These are phyloP conservation scores for Stercorarius parasiticus DNA, from an alignment of 2,113 vertebrate genomes.

Conservation along the genomic window DNA sequence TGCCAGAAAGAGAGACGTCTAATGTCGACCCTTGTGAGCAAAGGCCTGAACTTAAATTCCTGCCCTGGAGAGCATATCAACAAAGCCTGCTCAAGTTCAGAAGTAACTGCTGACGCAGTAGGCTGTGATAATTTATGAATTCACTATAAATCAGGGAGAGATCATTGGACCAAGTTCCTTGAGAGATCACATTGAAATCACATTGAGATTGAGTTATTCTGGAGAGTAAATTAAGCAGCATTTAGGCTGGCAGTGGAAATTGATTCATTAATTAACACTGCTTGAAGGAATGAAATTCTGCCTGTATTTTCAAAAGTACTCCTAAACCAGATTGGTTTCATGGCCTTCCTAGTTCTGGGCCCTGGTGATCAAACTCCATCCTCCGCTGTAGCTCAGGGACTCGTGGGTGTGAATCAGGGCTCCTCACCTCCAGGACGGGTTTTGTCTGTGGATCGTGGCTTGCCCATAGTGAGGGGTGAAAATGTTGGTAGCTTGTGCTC, in stretches of 20 bases:
- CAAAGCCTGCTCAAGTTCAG: neutral
- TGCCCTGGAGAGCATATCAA: neutral
- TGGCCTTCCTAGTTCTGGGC: neutral
- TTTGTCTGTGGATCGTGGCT: neutral
- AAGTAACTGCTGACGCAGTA: neutral
- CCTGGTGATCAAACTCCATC: neutral
- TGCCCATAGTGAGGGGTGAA: neutral
- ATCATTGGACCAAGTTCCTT: neutral
- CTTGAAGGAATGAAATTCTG: neutral
- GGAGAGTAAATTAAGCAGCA: conserved; percentile 5
- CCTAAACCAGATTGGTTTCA: neutral
- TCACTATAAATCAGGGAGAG: neutral
- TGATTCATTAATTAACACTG: neutral
- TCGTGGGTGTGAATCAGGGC: neutral
- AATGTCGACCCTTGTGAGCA: neutral
- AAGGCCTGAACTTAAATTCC: conserved; percentile 16
- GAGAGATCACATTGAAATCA: neutral
- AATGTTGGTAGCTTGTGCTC: neutral
- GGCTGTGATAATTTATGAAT: neutral
- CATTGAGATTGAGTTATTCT: conserved; percentile 9
- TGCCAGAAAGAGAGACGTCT: neutral
- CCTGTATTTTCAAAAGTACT: neutral
- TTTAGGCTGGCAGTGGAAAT: conserved; percentile 10
- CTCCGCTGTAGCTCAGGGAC: neutral
- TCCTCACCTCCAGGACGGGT: neutral